These are phyloP conservation scores for Holothuria leucospilota DNA, from an alignment of 53 echinoderm and acorn worm genomes.

Conservation along the genomic window DNA sequence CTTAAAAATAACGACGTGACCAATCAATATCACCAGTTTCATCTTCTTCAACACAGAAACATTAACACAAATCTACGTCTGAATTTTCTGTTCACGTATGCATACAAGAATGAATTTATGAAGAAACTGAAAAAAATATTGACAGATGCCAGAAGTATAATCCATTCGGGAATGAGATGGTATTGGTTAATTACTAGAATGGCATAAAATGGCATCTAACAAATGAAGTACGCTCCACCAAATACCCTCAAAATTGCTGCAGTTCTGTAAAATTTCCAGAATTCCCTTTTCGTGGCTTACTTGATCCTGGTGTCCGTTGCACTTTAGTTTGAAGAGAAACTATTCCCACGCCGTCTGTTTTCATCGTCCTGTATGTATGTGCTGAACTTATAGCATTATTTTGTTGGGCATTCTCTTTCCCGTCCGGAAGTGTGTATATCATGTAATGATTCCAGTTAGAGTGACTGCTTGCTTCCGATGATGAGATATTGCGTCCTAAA, in stretches of 20 bases:
- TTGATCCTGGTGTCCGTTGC: not conserved
- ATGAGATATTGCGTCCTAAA: not conserved
- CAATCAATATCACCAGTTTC: not conserved
- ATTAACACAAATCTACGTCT: not conserved
- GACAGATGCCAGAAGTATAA: not conserved
- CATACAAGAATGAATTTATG: constrained; percentile 6
- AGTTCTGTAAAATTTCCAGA: not conserved
- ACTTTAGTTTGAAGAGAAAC: not conserved
- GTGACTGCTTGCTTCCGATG: not conserved
- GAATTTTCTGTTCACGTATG: not conserved
- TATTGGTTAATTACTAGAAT: not conserved
- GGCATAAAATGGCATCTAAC: constrained; percentile 23
- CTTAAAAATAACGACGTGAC: too few relatives aligned
- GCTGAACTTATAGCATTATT: too few relatives aligned
- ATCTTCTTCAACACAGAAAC: not conserved
- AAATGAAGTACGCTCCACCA: too few relatives aligned
- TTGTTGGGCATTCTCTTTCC: too few relatives aligned
- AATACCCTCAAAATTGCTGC: too few relatives aligned
- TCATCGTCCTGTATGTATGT: too few relatives aligned
- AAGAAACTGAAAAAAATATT: not conserved
- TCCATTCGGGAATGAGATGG: not conserved
- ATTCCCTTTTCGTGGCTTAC: not conserved
- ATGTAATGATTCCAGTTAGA: not conserved
- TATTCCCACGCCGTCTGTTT: not conserved
- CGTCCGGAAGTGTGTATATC: too few relatives aligned